These are phyloP conservation scores for Toxostoma redivivum DNA, from an alignment of 2,113 vertebrate species.

Conservation along the genomic window DNA sequence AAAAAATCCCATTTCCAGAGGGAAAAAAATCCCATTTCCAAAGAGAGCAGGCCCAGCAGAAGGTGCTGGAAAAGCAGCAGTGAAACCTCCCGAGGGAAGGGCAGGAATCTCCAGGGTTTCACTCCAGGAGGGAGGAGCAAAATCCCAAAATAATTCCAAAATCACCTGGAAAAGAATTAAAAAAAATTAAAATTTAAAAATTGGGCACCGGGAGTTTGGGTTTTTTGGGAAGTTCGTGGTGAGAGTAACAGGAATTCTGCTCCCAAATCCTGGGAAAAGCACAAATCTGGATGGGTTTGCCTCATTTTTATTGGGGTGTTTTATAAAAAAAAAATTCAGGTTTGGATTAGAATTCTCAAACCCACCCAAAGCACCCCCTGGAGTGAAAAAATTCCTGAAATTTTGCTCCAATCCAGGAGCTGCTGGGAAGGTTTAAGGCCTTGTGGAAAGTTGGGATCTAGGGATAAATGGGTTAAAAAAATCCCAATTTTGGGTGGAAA, in stretches of 20 bases:
- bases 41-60: neutral
- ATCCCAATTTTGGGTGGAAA: neutral
- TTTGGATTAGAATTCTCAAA: neutral
- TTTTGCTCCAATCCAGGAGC: neutral
- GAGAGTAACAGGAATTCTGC: no score
- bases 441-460: neutral
- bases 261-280: neutral
- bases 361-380: neutral
- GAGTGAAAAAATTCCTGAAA: neutral
- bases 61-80: neutral
- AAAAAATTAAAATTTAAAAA: neutral
- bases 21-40: neutral
- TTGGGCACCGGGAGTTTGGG: no score
- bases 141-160: neutral
- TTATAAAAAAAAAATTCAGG: neutral
- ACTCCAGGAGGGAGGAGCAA: neutral
- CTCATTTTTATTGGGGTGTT: neutral
- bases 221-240: neutral
- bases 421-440: neutral
- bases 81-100: neutral
- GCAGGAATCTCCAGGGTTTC: neutral
- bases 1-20: neutral
- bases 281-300: neutral
- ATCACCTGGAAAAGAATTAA: neutral
- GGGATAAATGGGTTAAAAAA: neutral